A percentile compares a stretch with the other conserved stretches of the same genome.
Conservation (phyloP, 1,140 invertebrate genomes). For the Diorhabda sublineata region DNA sequence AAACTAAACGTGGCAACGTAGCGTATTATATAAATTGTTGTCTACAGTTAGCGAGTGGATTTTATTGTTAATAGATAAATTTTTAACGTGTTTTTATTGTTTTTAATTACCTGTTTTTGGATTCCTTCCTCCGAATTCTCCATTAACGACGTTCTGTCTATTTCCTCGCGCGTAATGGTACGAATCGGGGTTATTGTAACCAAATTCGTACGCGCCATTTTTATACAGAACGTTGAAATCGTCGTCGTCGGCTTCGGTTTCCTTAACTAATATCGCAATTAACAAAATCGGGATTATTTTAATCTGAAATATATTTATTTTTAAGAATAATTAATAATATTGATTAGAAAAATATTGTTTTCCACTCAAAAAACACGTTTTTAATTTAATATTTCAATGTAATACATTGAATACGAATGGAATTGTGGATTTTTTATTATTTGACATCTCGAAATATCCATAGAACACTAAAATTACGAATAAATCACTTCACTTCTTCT, state of each 20-base stretch:
- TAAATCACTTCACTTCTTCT: too few species aligned
- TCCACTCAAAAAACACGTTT: neutral
- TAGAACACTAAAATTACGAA: neutral
- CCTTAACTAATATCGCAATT: constrained; percentile 7
- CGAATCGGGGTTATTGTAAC: constrained; percentile 63
- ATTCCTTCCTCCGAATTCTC: constrained; percentile 60
- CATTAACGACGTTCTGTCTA: constrained; percentile 58
- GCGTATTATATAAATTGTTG: too few species aligned
- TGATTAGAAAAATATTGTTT: neutral
- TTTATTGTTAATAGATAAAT: too few species aligned
- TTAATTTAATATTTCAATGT: neutral
- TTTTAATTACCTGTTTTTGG: constrained; percentile 51
- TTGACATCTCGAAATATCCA: neutral
- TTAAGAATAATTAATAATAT: neutral
- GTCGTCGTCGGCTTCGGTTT: constrained; percentile 29
- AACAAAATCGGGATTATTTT: constrained; percentile 9
- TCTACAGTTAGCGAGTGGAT: too few species aligned
- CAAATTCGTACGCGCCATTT: constrained; percentile 64
- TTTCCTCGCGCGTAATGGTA: constrained; percentile 60
- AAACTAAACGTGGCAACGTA: too few species aligned
- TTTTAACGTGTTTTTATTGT: too few species aligned
- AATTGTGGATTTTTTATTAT: neutral
- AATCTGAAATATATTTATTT: neutral
- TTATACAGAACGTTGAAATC: constrained; percentile 47
- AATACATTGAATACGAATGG: neutral